Evolutionary conservation across 2,113 vertebrate species (phyloP).

Genomic region (Corydoras maculifer): DNA sequence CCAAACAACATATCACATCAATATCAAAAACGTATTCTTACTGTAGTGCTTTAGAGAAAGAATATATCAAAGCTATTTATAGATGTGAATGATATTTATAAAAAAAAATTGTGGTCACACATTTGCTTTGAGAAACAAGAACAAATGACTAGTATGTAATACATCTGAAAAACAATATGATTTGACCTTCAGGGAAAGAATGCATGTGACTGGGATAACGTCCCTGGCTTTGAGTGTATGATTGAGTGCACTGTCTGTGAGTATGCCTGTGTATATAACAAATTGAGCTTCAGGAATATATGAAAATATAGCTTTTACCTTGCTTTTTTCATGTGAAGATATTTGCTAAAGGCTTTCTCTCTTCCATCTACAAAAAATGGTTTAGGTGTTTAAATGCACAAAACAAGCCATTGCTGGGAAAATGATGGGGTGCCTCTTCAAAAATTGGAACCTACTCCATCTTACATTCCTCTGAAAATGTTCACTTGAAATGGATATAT

Average conservation of each 20-base stretch:
- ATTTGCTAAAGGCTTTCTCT: slow-evolving; percentile 12
- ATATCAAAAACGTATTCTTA: too few species aligned
- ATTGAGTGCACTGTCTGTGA: slow-evolving; percentile 2
- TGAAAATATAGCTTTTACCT: slow-evolving; percentile 25
- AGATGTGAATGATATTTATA: too few species aligned
- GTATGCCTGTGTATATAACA: slow-evolving; percentile 1
- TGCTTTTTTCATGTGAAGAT: slow-evolving; percentile 16
- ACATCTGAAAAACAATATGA: slow-evolving; percentile 6
- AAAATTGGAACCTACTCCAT: neutral
- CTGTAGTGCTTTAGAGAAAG: too few species aligned
- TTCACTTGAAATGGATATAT: neutral
- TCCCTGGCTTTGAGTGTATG: slow-evolving; percentile 18
- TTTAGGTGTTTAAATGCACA: slow-evolving; percentile 12
- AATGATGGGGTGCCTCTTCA: neutral
- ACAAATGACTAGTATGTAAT: slow-evolving; percentile 23
- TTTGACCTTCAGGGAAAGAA: slow-evolving; percentile 29
- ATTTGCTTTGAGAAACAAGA: neutral
- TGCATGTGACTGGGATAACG: slow-evolving; percentile 25
- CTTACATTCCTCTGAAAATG: slow-evolving; percentile 22
- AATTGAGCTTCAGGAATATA: slow-evolving; percentile 21
- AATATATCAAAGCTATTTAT: too few species aligned
- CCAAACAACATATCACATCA: too few species aligned
- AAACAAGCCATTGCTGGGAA: neutral
- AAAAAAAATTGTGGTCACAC: neutral
- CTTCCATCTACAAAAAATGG: neutral